These are phyloP conservation scores for Microctenopoma stevenorrisi DNA, from an alignment of 2,797 vertebrate genomes.

Conservation along the genomic window DNA sequence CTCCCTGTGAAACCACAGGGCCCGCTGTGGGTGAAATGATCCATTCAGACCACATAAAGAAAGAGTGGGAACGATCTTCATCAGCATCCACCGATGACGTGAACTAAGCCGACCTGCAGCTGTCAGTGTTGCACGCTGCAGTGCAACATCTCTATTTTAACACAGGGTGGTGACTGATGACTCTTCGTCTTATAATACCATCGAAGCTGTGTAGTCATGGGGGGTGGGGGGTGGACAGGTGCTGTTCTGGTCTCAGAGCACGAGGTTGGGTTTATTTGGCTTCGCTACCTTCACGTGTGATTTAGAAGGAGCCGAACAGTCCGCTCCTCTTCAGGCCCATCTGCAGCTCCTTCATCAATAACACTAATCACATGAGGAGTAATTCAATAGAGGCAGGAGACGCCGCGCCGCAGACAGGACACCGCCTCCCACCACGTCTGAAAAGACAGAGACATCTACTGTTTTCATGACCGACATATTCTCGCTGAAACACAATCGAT, in stretches of 20 bases:
- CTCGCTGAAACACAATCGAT: background rate
- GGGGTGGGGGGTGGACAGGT: too few species aligned
- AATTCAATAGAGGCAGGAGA: conserved; percentile 61
- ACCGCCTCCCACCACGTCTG: background rate
- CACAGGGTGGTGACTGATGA: conserved; percentile 10
- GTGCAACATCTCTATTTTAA: conserved; percentile 65
- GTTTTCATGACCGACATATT: too few species aligned
- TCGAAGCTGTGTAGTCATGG: too few species aligned
- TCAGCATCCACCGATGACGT: too few species aligned
- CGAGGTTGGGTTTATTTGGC: background rate
- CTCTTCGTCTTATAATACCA: too few species aligned
- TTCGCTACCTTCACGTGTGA: too few species aligned
- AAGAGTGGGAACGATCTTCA: too few species aligned
- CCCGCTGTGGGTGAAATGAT: too few species aligned
- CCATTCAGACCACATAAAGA: too few species aligned
- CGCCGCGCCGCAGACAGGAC: conserved; percentile 5
- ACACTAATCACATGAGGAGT: conserved; percentile 34
- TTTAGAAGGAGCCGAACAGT: background rate
- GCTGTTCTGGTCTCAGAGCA: background rate
- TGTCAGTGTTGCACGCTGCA: conserved; percentile 54
- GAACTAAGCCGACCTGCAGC: conserved; percentile 33
- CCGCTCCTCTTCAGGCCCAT: conserved; percentile 1
- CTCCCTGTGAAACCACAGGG: too few species aligned
- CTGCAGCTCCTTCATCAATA: conserved; percentile 50
- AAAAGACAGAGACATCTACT: background rate